phyloP scores from a whole-genome alignment of 2,113 vertebrate genomes.

The Alectura lathami region DNA sequence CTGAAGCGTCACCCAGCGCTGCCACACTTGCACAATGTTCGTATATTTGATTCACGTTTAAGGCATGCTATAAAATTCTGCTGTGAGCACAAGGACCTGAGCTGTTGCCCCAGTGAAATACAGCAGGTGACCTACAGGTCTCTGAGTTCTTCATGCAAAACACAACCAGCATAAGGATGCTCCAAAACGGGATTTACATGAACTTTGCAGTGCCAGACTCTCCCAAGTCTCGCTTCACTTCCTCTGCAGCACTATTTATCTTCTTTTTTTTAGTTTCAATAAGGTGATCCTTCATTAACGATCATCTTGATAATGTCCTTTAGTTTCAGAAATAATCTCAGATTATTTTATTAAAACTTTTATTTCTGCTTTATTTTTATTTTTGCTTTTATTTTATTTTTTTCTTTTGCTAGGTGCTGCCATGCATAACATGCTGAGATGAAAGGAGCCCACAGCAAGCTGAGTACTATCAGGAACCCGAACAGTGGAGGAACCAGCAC shows the following conservation, averaged over 20 bases:
- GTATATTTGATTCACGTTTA: neutral
- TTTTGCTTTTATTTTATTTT: too few species aligned
- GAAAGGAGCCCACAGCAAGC: neutral
- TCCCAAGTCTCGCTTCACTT: neutral
- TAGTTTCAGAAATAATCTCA: neutral
- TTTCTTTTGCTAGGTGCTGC: neutral
- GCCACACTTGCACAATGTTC: neutral
- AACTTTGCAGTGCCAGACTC: neutral
- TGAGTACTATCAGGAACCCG: neutral
- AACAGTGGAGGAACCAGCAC: neutral
- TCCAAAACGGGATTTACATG: neutral
- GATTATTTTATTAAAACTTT: neutral
- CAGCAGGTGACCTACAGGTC: rapidly evolving
- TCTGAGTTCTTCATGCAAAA: neutral
- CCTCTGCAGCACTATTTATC: neutral
- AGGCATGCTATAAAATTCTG: neutral
- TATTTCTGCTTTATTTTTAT: neutral
- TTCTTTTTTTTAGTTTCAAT: neutral
- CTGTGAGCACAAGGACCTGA: neutral
- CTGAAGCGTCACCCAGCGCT: neutral
- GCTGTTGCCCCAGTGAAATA: neutral
- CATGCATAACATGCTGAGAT: neutral
- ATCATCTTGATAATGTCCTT: neutral
- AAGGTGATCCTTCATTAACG: neutral
- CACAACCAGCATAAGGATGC: neutral